Evolutionary conservation across 2,888 invertebrate genomes (phyloP).

Genomic region (Glyphotaelius pellucidus): DNA sequence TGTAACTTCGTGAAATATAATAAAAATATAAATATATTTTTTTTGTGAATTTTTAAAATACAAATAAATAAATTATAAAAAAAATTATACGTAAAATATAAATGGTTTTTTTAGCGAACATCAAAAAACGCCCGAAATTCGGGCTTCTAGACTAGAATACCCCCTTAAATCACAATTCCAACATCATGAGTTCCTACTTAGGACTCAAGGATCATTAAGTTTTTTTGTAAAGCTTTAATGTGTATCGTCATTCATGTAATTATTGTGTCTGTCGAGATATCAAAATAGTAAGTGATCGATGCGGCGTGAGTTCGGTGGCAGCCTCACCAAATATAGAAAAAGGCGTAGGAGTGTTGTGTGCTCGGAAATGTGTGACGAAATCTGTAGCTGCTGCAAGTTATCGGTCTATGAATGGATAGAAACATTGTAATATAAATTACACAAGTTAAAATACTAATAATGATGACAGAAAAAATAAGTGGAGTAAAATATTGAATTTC

Average conservation of each 20-base stretch:
- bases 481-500: too few relatives aligned
- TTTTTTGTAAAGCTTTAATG: background rate
- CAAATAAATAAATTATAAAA: too few relatives aligned
- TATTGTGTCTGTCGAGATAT: background rate
- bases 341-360: background rate
- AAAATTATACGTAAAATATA: too few relatives aligned
- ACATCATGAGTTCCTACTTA: background rate
- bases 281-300: conserved; percentile 17
- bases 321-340: background rate
- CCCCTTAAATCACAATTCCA: background rate
- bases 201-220: background rate
- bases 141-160: too few relatives aligned
- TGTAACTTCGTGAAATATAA: too few relatives aligned
- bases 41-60: too few relatives aligned
- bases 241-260: background rate
- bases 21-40: too few relatives aligned
- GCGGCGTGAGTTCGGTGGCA: conserved; percentile 13
- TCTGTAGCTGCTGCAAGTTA: background rate
- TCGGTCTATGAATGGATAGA: background rate
- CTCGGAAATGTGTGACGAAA: background rate
- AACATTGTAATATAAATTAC: background rate
- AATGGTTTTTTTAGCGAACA: too few relatives aligned
- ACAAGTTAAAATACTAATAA: background rate
- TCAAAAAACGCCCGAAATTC: too few relatives aligned
- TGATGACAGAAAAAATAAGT: background rate